A percentile compares a stretch with the other conserved stretches of the same genome.
Evolutionary conservation across 2,888 invertebrate genomes (phyloP).

Genomic region (Palloptera scutellata): DNA sequence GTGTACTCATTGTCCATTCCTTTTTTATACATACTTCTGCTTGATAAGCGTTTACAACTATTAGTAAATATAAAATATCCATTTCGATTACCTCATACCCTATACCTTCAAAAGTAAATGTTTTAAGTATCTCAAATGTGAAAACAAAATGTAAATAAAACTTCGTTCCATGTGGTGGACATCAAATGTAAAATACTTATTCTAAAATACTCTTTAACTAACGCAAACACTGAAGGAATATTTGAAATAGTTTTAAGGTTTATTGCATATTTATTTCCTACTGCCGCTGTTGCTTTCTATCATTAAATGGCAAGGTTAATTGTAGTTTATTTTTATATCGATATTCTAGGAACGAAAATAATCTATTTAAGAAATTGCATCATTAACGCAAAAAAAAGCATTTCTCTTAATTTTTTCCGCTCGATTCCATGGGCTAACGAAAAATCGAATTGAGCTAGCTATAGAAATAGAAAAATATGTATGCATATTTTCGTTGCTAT

Average conservation of each 20-base stretch:
- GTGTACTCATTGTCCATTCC: too few species aligned
- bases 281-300: not conserved
- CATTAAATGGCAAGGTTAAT: conserved; percentile 2
- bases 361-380: conserved; percentile 14
- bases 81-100: too few species aligned
- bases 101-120: too few species aligned
- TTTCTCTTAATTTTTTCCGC: not conserved
- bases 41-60: too few species aligned
- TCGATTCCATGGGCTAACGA: not conserved
- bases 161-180: conserved; percentile 30
- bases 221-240: too few species aligned
- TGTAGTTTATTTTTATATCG: conserved; percentile 10
- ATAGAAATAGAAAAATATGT: not conserved
- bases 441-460: not conserved
- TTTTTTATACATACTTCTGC: too few species aligned
- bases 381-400: conserved; percentile 2
- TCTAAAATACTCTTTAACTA: conserved; percentile 11
- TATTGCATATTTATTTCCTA: not conserved
- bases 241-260: not conserved
- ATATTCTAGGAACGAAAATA: not conserved
- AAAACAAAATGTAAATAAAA: not conserved
- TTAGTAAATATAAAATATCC: too few species aligned
- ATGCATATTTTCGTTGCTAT: not conserved
- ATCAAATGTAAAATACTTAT: conserved; percentile 30
- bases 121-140: too few species aligned